Evolutionary conservation across 2,113 vertebrate genomes (phyloP).

Genomic region (Polyodon spathula): DNA sequence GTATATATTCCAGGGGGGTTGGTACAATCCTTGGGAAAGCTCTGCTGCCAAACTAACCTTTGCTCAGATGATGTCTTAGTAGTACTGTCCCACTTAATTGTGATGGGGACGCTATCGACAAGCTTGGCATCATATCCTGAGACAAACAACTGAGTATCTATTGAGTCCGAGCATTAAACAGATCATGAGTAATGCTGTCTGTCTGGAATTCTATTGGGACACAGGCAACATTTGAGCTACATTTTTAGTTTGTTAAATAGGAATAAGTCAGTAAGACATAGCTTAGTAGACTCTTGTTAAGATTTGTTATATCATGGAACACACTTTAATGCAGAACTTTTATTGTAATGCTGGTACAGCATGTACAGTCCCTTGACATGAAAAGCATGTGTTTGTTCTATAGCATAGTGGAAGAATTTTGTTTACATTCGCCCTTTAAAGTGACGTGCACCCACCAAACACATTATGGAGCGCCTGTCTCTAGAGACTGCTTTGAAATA

Average conservation of each 20-base stretch:
- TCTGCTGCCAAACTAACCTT: neutral
- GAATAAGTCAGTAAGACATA: neutral
- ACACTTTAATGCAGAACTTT: too few relatives aligned
- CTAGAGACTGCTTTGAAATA: too few relatives aligned
- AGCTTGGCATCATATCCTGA: neutral
- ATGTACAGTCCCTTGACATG: too few relatives aligned
- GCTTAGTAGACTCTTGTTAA: too few relatives aligned
- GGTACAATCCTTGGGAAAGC: neutral
- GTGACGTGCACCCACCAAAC: too few relatives aligned
- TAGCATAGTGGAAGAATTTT: too few relatives aligned
- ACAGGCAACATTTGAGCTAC: neutral
- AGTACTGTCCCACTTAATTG: neutral
- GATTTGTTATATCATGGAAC: too few relatives aligned
- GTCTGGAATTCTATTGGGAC: conserved; percentile 8
- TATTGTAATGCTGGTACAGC: too few relatives aligned
- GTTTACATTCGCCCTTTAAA: too few relatives aligned
- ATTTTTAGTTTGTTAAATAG: neutral
- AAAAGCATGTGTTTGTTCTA: too few relatives aligned
- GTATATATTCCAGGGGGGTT: neutral
- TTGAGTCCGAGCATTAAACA: neutral
- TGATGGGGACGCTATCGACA: neutral
- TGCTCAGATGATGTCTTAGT: neutral
- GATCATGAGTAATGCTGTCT: neutral
- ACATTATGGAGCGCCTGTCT: too few relatives aligned
- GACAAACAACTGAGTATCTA: neutral